phyloP scores from a whole-genome alignment of 2,888 invertebrate genomes.

The Barypeithes pellucidus region DNA sequence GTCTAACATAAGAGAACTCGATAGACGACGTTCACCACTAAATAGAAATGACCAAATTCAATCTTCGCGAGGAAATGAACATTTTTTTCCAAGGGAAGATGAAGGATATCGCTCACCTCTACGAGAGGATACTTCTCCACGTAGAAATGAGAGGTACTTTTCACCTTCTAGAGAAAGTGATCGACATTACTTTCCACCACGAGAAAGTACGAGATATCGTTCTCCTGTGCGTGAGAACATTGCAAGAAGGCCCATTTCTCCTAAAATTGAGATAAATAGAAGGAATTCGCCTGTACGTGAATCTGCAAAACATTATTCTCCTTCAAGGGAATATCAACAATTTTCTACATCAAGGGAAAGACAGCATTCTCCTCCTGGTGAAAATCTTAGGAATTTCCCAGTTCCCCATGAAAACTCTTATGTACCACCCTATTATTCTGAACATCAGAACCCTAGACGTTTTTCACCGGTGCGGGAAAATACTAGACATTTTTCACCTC shows the following conservation, averaged over 20 bases:
- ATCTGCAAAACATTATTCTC: background rate
- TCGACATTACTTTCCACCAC: background rate
- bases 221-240: background rate
- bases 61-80: background rate
- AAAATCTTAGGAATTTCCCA: background rate
- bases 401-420: background rate
- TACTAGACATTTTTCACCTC: conserved; percentile 4
- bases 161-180: conserved; percentile 2
- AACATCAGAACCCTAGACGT: background rate
- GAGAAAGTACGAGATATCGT: background rate
- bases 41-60: conserved; percentile 2
- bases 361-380: background rate
- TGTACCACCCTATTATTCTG: background rate
- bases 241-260: conserved; percentile 19
- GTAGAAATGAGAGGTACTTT: background rate
- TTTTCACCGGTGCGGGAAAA: conserved; percentile 1
- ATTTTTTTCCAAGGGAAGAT: conserved; percentile 6
- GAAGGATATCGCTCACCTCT: conserved; percentile 4
- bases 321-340: background rate
- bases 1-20: background rate
- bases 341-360: conserved; percentile 1
- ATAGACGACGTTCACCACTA: conserved; percentile 2
- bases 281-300: background rate
- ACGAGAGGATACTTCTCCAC: background rate
- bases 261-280: background rate